phyloP scores from a whole-genome alignment of 2,113 vertebrate species.

The Acrocephalus arundinaceus region DNA sequence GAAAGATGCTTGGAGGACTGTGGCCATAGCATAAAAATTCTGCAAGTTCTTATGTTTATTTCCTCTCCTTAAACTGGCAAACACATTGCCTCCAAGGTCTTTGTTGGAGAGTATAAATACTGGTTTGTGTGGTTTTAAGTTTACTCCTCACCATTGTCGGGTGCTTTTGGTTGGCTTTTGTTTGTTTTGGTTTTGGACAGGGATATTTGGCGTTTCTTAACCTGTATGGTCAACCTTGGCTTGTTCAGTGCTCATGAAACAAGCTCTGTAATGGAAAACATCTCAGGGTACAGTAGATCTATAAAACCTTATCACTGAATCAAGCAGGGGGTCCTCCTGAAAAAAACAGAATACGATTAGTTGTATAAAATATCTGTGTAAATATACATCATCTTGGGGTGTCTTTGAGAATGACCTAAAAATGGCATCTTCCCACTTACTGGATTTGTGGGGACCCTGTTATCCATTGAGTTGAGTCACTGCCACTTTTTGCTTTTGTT shows the following conservation, averaged over 20 bases:
- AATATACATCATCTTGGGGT: neutral
- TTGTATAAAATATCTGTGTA: neutral
- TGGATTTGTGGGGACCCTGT: neutral
- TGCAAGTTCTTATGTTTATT: neutral
- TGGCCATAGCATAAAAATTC: neutral
- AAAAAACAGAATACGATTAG: neutral
- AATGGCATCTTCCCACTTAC: neutral
- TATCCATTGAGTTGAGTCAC: neutral
- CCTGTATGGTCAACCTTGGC: neutral
- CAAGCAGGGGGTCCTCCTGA: neutral
- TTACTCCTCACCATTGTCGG: rapidly evolving
- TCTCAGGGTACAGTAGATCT: neutral
- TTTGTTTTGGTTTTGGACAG: neutral
- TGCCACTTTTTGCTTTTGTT: conserved; percentile 13
- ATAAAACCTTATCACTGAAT: neutral
- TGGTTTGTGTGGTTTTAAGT: neutral
- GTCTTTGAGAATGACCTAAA: conserved; percentile 40
- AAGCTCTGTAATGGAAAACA: neutral
- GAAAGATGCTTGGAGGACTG: neutral
- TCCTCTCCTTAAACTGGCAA: neutral
- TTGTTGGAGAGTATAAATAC: neutral
- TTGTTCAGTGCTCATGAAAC: neutral
- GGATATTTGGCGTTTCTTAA: neutral
- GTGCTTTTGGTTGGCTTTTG: neutral
- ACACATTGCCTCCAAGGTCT: neutral